Evolutionary conservation across 2,888 invertebrate genomes (phyloP).

Genomic region (Himalopsyche tibetana): DNA sequence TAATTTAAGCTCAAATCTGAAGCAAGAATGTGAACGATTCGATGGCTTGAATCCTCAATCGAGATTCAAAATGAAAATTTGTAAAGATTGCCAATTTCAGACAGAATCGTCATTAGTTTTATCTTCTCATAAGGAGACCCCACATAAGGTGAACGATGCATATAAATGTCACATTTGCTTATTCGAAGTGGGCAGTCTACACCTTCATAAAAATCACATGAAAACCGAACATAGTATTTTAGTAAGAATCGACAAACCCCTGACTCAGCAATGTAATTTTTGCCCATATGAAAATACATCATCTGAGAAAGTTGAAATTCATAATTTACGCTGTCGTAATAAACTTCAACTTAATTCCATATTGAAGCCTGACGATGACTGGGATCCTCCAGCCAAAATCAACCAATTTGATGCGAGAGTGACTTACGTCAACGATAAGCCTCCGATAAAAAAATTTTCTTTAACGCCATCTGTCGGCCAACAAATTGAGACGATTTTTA

Average conservation of each 20-base stretch:
- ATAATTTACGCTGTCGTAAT: background rate
- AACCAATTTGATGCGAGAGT: background rate
- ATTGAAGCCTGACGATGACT: background rate
- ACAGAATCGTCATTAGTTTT: background rate
- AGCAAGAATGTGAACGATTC: constrained; percentile 7
- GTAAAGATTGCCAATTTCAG: constrained; percentile 7
- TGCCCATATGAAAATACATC: background rate
- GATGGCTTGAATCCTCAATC: background rate
- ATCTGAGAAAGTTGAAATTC: background rate
- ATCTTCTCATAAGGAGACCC: background rate
- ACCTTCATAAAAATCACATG: background rate
- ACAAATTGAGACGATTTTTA: background rate
- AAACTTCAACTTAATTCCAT: background rate
- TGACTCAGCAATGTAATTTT: background rate
- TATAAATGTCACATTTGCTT: background rate
- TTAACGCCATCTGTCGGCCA: background rate
- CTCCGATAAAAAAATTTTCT: background rate
- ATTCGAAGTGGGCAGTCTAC: background rate
- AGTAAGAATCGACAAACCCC: background rate
- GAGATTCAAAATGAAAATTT: background rate
- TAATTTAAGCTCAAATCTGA: background rate
- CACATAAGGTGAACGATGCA: background rate
- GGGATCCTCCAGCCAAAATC: background rate
- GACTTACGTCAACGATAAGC: background rate
- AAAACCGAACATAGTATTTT: background rate